Evolutionary conservation across 2,888 invertebrate genomes (phyloP), one percentile per base, ranked within the genome.

Genomic region (Papilio protenor): DNA sequence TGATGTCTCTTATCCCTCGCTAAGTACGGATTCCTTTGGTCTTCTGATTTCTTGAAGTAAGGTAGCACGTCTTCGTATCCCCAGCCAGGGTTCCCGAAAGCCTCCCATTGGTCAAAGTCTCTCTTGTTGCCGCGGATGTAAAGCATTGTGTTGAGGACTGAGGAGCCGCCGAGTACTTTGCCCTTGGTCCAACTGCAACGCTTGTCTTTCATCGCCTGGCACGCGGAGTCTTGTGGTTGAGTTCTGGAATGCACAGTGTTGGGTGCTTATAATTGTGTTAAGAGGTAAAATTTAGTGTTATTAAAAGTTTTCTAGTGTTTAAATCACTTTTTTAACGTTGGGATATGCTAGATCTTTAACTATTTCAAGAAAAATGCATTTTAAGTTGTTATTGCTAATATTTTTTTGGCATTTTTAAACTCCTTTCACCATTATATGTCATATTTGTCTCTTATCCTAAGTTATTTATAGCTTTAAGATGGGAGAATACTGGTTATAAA

Each of bases 131-230:
- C 99, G 80, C 99, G 95, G 66, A 98, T 96, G 88, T 99, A 99
- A 0, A 98, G 95, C 98, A 98, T 98, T 1, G 98, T 98, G 87
- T 98, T 98, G 0, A 98, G 94, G 0, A 98, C 98, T 59, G 97
- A 97, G 6, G 97, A 97, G 0, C 98, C 98, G 0, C 98, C 98
- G 0, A 98, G 92, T 0, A 97, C 96, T 92, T 98, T 98, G 72
- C 99, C 98, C 79, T 98, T 95, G 0, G 98, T 98, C 98, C 98
- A 98, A 85, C 97, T 96, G 86, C 98, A 98, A 66, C 98, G 95
- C 84, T 97, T 96, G 86, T 98, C 98, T 76, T 96, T 94, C 98
- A 98, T 98, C 0, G 98, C 98, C 87, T 97, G 97, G 82, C 98
- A 98, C 0, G 98, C 98, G 0, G 97, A 96, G 70, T 96, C 95